Percentiles rank a stretch among this genome's conserved stretches.
These are phyloP conservation scores for Neria commutata DNA, from an alignment of 2,888 invertebrate species.

Conservation along the genomic window DNA sequence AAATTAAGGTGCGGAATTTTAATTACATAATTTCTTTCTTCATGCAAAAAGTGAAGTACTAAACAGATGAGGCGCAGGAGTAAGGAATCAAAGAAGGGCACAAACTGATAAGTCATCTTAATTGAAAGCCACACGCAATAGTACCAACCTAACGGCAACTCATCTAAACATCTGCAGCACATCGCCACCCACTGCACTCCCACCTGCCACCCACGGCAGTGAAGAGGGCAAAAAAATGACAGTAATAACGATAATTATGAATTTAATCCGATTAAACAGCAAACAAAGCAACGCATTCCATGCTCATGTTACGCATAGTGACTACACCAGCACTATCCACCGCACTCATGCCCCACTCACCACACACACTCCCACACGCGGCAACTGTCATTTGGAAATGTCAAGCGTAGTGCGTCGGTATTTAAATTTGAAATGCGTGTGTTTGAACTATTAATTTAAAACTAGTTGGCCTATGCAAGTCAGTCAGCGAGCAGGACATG, in stretches of 20 bases:
- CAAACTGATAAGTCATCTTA: constrained; percentile 52
- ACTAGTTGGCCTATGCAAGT: constrained; percentile 43
- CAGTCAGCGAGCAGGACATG: no score
- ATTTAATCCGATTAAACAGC: constrained; percentile 60
- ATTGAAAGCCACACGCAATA: constrained; percentile 58
- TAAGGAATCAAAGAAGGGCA: constrained; percentile 9
- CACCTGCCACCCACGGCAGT: constrained; percentile 27
- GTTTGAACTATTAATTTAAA: constrained; percentile 57
- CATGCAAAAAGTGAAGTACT: neutral
- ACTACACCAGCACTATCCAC: neutral
- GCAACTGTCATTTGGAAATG: constrained; percentile 13
- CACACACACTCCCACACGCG: neutral
- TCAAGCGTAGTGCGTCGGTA: constrained; percentile 18
- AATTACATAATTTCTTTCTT: constrained; percentile 55
- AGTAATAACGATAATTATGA: constrained; percentile 63
- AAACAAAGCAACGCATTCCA: constrained; percentile 32
- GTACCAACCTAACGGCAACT: no score
- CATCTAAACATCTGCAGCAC: neutral
- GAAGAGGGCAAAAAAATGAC: constrained; percentile 55
- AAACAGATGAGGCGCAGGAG: constrained; percentile 21
- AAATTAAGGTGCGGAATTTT: constrained; percentile 60
- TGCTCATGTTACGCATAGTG: neutral
- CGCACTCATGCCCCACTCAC: neutral
- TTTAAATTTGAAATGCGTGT: constrained; percentile 54
- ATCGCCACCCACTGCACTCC: no score